phyloP scores from a whole-genome alignment of 2,797 vertebrate genomes.

The Chaunax sp. region DNA sequence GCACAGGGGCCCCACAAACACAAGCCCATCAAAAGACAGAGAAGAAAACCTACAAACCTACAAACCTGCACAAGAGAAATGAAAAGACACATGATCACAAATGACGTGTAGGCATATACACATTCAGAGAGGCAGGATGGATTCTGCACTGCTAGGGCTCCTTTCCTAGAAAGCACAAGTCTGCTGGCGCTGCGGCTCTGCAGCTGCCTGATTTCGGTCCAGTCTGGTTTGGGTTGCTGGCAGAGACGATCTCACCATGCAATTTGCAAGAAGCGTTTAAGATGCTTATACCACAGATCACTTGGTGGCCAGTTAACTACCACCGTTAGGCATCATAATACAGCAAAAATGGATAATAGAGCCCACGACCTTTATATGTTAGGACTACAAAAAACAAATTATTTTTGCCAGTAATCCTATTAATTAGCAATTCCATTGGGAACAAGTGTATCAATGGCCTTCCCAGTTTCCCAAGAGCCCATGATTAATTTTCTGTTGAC shows the following conservation, averaged over 20 bases:
- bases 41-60: too few species aligned
- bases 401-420: neutral
- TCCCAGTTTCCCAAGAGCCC: too few species aligned
- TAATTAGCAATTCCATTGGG: neutral
- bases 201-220: neutral
- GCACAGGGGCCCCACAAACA: too few species aligned
- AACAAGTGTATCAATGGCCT: too few species aligned
- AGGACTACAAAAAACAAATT: neutral
- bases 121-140: too few species aligned
- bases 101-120: too few species aligned
- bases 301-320: neutral
- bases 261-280: neutral
- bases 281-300: neutral
- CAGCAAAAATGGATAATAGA: neutral
- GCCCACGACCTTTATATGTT: neutral
- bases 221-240: neutral
- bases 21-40: conserved; percentile 22
- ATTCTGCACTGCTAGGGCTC: neutral
- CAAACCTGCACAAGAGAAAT: too few species aligned
- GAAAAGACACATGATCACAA: too few species aligned
- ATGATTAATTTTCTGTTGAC: too few species aligned
- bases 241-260: neutral
- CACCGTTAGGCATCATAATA: too few species aligned
- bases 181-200: conserved; percentile 27
- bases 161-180: conserved; percentile 16